Conservation (phyloP, 2,113 vertebrate species). For the Nansenia antarctica region DNA sequence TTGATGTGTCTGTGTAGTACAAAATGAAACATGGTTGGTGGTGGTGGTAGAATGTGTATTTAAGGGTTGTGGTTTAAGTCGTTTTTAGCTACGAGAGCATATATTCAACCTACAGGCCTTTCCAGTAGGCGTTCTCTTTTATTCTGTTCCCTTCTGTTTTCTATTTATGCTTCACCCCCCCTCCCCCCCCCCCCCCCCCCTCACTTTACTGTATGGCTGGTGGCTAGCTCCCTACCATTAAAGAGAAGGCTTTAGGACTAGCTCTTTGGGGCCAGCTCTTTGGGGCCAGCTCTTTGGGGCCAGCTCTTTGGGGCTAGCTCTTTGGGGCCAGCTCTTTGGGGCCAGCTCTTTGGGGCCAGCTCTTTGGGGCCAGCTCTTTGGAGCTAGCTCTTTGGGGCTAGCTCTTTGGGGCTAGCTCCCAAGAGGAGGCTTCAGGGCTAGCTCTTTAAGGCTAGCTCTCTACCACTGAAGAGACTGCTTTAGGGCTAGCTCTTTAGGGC, state of each 20-base stretch:
- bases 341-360: no score
- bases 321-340: no score
- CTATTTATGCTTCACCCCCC: slow-evolving; percentile 24
- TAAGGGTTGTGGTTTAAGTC: slow-evolving; percentile 52
- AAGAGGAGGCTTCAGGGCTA: no score
- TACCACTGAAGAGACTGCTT: no score
- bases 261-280: slow-evolving; percentile 17
- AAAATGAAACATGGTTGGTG: slow-evolving; percentile 23
- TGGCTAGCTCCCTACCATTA: slow-evolving; percentile 46
- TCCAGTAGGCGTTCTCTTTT: slow-evolving; percentile 49
- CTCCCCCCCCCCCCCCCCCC: slow-evolving; percentile 31
- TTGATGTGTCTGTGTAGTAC: slow-evolving; percentile 39
- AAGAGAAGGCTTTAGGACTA: no score
- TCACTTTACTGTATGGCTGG: slow-evolving; percentile 50
- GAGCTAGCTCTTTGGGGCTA: no score
- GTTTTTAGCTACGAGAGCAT: slow-evolving; percentile 52
- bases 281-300: neutral
- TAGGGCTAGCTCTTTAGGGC: no score
- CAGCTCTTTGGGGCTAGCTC: no score
- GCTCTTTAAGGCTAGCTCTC: no score
- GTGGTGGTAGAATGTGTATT: slow-evolving; percentile 33
- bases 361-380: no score
- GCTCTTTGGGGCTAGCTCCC: no score
- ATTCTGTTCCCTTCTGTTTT: slow-evolving; percentile 29
- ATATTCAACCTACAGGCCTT: slow-evolving; percentile 32